Evolutionary conservation across 2,797 vertebrate genomes (phyloP).

Genomic region (Xenopus petersii): DNA sequence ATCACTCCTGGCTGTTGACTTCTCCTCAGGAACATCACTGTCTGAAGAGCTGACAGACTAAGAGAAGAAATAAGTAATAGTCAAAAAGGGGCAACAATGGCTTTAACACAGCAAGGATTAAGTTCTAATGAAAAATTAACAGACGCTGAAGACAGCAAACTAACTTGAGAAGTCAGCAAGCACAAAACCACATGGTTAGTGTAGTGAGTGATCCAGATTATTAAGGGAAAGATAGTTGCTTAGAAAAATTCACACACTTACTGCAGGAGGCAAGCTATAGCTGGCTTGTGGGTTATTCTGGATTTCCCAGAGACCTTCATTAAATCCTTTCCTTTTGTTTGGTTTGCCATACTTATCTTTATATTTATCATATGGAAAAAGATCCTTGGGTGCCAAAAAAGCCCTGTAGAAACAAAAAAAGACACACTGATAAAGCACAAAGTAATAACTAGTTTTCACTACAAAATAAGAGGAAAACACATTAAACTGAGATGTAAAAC

Average conservation of each 20-base stretch:
- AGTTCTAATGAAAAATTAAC: no score
- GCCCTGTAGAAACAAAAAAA: slow-evolving; percentile 66
- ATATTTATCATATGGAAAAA: slow-evolving; percentile 92
- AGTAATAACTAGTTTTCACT: no score
- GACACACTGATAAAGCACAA: neutral
- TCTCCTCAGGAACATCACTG: slow-evolving; percentile 78
- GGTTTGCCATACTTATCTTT: slow-evolving; percentile 94
- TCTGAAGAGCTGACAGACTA: slow-evolving; percentile 91
- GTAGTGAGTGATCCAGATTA: no score
- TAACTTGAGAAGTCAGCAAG: no score
- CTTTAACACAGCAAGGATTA: no score
- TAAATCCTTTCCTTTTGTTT: slow-evolving; percentile 98
- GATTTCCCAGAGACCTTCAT: slow-evolving; percentile 98
- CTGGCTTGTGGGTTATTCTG: slow-evolving; percentile 96
- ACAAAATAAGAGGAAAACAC: no score
- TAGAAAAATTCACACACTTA: slow-evolving; percentile 64
- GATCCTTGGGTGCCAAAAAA: slow-evolving; percentile 93
- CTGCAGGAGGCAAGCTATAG: slow-evolving; percentile 83
- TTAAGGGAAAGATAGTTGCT: no score
- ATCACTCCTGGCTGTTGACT: slow-evolving; percentile 69
- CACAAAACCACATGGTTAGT: no score
- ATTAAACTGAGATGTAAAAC: no score
- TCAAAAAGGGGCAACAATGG: no score
- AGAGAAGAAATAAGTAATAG: fast-evolving
- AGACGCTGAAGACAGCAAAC: no score